Evolutionary conservation across 2,888 invertebrate genomes (phyloP).

Genomic region (Apamea epomidion): DNA sequence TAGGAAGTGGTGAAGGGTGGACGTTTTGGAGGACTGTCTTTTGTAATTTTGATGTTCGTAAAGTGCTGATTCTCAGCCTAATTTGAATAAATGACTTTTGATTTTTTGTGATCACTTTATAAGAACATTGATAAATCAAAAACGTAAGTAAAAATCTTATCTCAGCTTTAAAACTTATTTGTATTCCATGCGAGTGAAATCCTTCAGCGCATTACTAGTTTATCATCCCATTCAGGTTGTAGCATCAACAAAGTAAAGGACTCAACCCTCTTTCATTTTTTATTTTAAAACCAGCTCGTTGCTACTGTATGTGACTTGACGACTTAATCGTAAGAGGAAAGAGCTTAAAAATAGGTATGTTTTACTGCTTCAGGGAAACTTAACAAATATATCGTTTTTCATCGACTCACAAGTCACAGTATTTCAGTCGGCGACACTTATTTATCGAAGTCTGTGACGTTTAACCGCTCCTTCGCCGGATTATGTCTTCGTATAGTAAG

Average conservation of each 20-base stretch:
- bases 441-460: slow-evolving; percentile 63
- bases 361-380: slow-evolving; percentile 51
- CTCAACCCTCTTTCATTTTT: slow-evolving; percentile 42
- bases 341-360: slow-evolving; percentile 61
- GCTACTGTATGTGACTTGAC: slow-evolving; percentile 57
- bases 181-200: background rate
- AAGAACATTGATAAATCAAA: background rate
- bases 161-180: background rate
- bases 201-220: slow-evolving; percentile 27
- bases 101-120: no score
- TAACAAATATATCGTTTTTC: slow-evolving; percentile 58
- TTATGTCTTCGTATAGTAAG: slow-evolving; percentile 69
- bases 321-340: slow-evolving; percentile 53
- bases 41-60: no score
- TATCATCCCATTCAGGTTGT: slow-evolving; percentile 41
- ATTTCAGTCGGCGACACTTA: slow-evolving; percentile 57
- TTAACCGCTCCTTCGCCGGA: slow-evolving; percentile 64
- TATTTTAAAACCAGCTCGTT: slow-evolving; percentile 48
- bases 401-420: slow-evolving; percentile 55
- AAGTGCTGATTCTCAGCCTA: no score
- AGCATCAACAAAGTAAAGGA: slow-evolving; percentile 42
- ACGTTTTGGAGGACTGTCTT: no score
- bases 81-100: no score
- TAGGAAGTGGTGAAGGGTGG: no score
- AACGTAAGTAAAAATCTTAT: background rate